phyloP scores from a whole-genome alignment of 2,888 invertebrate genomes.

The Pterostichus niger region DNA sequence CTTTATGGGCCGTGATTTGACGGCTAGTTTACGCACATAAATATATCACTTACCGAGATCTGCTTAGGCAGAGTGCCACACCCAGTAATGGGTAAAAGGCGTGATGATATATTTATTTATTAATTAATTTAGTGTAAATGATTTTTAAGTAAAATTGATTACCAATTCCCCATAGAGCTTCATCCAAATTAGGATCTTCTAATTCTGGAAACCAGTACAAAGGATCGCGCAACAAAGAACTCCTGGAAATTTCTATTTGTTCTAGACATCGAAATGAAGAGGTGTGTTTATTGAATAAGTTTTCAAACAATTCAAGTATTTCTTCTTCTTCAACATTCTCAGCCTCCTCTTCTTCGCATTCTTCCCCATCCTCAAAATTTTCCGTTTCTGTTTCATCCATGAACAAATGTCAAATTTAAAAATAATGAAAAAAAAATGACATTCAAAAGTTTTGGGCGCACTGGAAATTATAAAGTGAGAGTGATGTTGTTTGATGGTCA shows the following conservation, averaged over 20 bases:
- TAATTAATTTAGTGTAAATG: neutral
- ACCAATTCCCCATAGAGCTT: slow-evolving; percentile 70
- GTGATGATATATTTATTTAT: too few relatives aligned
- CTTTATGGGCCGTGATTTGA: too few relatives aligned
- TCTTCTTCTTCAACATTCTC: neutral
- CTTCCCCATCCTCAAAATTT: neutral
- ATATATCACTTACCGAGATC: too few relatives aligned
- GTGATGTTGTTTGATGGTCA: slow-evolving; percentile 36
- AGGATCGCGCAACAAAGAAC: slow-evolving; percentile 77
- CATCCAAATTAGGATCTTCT: slow-evolving; percentile 75
- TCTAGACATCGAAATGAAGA: slow-evolving; percentile 75
- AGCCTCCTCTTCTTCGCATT: neutral
- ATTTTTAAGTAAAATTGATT: neutral
- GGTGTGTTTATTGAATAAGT: slow-evolving; percentile 73
- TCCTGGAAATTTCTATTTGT: slow-evolving; percentile 76
- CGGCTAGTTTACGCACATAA: too few relatives aligned
- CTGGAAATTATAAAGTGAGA: neutral
- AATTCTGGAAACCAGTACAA: slow-evolving; percentile 77
- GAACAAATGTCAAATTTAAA: slow-evolving; percentile 4
- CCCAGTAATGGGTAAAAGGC: too few relatives aligned
- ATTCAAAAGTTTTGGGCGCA: neutral
- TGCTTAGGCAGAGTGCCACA: too few relatives aligned
- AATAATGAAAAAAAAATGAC: neutral
- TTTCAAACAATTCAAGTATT: slow-evolving; percentile 67
- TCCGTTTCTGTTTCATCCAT: neutral